A percentile compares a stretch with the other conserved stretches of the same genome.
Evolutionary conservation across 2,113 vertebrate species (phyloP).

Genomic region (Oncorhynchus masou): DNA sequence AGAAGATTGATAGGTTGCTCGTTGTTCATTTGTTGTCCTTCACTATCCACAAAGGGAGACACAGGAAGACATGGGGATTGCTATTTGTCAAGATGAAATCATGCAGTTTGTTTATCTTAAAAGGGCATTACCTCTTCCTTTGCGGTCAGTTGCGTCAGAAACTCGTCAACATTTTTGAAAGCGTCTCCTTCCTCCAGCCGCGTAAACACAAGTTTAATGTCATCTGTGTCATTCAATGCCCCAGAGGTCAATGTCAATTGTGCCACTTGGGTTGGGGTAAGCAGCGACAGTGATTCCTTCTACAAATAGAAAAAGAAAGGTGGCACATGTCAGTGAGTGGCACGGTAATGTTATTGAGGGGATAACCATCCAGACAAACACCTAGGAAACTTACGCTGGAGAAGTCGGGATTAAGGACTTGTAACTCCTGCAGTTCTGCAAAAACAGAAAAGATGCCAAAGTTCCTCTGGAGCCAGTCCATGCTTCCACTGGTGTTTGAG

Average conservation of each 20-base stretch:
- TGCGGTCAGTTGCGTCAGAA: conserved; percentile 3
- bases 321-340: too few species aligned
- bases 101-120: neutral
- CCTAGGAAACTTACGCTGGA: conserved; percentile 12
- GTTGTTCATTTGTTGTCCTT: neutral
- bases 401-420: conserved; percentile 17
- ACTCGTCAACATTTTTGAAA: neutral
- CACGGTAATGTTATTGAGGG: neutral
- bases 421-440: conserved; percentile 6
- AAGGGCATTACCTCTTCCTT: neutral
- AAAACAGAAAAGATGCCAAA: conserved; percentile 23
- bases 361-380: neutral
- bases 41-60: neutral
- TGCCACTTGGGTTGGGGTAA: conserved; percentile 21
- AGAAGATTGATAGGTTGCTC: neutral
- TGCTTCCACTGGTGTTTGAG: conserved; percentile 7
- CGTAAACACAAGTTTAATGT: neutral
- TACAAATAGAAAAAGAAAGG: neutral
- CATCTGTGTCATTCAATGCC: conserved; percentile 19
- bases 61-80: neutral
- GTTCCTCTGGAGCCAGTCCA: conserved; percentile 23
- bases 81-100: neutral
- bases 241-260: conserved; percentile 25
- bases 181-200: too few species aligned
- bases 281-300: conserved; percentile 19